Percentiles rank a stretch among this genome's conserved stretches.
These are phyloP conservation scores for Cercopithecus mitis DNA, from an alignment of 2,797 vertebrate genomes.

Conservation along the genomic window DNA sequence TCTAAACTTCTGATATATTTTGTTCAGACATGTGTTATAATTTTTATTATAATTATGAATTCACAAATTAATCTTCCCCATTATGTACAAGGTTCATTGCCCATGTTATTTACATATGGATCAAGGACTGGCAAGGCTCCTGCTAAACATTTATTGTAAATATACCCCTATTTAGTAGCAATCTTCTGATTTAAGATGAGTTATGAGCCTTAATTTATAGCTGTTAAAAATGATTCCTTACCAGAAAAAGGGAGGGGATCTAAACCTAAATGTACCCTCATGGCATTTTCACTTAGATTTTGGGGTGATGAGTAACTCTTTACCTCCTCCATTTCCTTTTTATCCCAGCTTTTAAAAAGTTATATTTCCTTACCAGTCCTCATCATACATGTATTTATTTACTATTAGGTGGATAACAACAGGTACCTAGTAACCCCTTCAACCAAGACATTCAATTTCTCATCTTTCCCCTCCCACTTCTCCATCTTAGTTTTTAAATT, in stretches of 20 bases:
- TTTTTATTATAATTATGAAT: slow-evolving; percentile 2
- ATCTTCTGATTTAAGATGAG: background rate
- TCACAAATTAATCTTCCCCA: background rate
- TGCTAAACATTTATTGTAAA: slow-evolving; percentile 1
- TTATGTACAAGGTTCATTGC: background rate
- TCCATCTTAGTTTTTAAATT: background rate
- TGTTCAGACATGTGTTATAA: background rate
- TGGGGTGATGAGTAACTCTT: background rate
- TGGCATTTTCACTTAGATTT: background rate
- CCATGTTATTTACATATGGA: background rate
- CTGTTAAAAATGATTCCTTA: background rate
- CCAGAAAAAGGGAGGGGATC: background rate
- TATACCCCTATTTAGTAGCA: background rate
- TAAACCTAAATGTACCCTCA: background rate
- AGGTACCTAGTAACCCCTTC: background rate
- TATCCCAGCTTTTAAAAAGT: background rate
- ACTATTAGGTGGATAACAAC: background rate
- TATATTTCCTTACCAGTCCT: background rate
- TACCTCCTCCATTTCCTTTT: background rate
- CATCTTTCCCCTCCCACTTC: background rate
- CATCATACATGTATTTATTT: background rate
- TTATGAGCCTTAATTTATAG: background rate
- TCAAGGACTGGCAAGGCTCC: background rate
- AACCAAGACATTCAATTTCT: background rate
- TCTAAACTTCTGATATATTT: background rate